These are phyloP conservation scores for Drosophila niveifrons DNA, from an alignment of 2,888 invertebrate genomes.

Conservation along the genomic window DNA sequence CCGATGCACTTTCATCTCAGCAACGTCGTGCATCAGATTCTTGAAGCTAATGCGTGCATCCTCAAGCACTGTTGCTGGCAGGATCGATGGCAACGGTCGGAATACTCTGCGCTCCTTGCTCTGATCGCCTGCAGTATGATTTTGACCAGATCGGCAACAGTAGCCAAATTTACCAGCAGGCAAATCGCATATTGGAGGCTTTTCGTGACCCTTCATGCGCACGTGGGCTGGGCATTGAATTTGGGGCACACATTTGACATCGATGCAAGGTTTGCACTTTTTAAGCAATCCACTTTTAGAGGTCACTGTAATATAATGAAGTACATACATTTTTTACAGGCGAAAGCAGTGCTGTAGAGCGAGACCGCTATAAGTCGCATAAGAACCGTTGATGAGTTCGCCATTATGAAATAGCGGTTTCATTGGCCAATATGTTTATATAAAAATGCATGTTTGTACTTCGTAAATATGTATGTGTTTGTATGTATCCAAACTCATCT, in stretches of 20 bases:
- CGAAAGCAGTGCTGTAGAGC: not conserved
- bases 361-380: slow-evolving; percentile 13
- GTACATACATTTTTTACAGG: not conserved
- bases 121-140: slow-evolving; percentile 85
- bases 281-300: slow-evolving; percentile 58
- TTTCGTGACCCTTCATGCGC: slow-evolving; percentile 79
- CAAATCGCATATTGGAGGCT: slow-evolving; percentile 87
- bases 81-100: slow-evolving; percentile 38
- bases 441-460: not conserved
- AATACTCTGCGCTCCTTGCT: slow-evolving; percentile 39
- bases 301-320: slow-evolving; percentile 16
- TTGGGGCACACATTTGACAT: slow-evolving; percentile 87
- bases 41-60: slow-evolving; percentile 84
- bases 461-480: too few species aligned
- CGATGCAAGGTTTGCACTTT: slow-evolving; percentile 85
- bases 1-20: slow-evolving; percentile 81
- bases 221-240: slow-evolving; percentile 90
- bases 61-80: slow-evolving; percentile 73
- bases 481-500: too few species aligned
- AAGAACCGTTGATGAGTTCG: slow-evolving; percentile 24
- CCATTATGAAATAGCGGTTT: slow-evolving; percentile 14
- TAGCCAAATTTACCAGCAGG: slow-evolving; percentile 86
- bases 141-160: slow-evolving; percentile 88
- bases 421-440: not conserved
- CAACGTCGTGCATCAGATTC: slow-evolving; percentile 83